Percentiles rank a stretch among this genome's conserved stretches.
Conservation (phyloP, 2,888 invertebrate genomes). For the Oscheius sp. region DNA sequence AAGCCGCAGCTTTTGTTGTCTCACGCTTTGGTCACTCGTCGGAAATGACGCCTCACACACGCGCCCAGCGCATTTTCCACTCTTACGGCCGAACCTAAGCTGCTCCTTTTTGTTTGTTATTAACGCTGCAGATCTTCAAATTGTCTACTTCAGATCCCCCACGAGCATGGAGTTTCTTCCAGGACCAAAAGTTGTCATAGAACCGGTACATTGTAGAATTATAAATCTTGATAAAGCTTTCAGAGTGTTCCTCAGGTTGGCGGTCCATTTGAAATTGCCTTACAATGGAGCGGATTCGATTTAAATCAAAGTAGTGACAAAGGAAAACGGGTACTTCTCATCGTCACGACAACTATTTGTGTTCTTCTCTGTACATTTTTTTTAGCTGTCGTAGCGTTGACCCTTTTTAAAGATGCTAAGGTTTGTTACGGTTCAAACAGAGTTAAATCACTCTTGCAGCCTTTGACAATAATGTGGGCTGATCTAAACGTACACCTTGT, state of each 20-base stretch:
- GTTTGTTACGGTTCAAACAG: background rate
- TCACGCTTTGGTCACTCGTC: conserved; percentile 35
- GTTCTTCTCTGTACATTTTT: conserved; percentile 27
- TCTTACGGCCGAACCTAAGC: conserved; percentile 32
- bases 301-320: conserved; percentile 7
- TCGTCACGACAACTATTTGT: conserved; percentile 9
- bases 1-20: conserved; percentile 34
- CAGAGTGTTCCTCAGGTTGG: conserved; percentile 27
- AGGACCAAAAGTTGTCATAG: conserved; percentile 28
- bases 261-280: conserved; percentile 27
- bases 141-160: background rate
- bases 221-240: background rate
- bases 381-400: conserved; percentile 2
- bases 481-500: conserved; percentile 22
- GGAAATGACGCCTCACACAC: conserved; percentile 36
- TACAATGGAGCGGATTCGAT: conserved; percentile 30
- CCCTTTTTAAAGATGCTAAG: conserved; percentile 19
- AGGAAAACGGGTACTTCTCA: conserved; percentile 2
- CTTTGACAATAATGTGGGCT: conserved; percentile 24
- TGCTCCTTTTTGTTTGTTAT: conserved; percentile 18
- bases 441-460: conserved; percentile 1
- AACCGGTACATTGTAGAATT: conserved; percentile 5
- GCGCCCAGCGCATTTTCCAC: conserved; percentile 31
- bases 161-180: conserved; percentile 23
- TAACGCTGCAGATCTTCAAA: background rate